phyloP scores from a whole-genome alignment of 2,113 vertebrate genomes.

The cattle (Bos taurus) region DNA sequence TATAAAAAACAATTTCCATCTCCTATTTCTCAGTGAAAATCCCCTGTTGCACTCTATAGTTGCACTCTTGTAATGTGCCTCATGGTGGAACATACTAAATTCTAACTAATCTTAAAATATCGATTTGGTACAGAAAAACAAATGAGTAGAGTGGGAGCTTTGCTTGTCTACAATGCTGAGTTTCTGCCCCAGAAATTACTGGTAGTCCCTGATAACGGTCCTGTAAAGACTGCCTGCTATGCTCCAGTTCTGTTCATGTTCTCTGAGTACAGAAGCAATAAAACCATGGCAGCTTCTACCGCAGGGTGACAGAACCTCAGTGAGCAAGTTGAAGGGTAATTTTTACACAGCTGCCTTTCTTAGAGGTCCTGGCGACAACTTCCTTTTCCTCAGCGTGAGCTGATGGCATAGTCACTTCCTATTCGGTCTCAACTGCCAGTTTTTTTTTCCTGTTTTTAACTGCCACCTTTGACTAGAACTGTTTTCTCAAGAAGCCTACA shows the following conservation, averaged over 20 bases:
- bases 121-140: background rate
- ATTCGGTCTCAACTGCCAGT: slow-evolving; percentile 75
- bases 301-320: slow-evolving; percentile 51
- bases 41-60: background rate
- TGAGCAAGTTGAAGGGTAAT: slow-evolving; percentile 63
- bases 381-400: slow-evolving; percentile 71
- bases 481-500: slow-evolving; percentile 20
- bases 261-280: slow-evolving; percentile 41
- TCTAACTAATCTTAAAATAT: slow-evolving; percentile 39
- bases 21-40: slow-evolving; percentile 1
- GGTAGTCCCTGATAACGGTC: background rate
- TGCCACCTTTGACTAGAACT: slow-evolving; percentile 54
- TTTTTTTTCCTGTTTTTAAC: slow-evolving; percentile 68
- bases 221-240: background rate
- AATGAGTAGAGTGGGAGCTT: background rate
- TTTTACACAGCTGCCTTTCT: slow-evolving; percentile 76
- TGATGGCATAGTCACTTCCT: slow-evolving; percentile 75
- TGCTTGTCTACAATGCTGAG: slow-evolving; percentile 26
- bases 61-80: background rate
- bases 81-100: background rate
- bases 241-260: slow-evolving; percentile 29
- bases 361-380: slow-evolving; percentile 74
- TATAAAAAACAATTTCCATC: background rate
- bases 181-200: slow-evolving; percentile 32
- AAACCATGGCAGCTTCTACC: slow-evolving; percentile 51